phyloP scores from a whole-genome alignment of 2,113 vertebrate genomes.

The Euleptes europaea region DNA sequence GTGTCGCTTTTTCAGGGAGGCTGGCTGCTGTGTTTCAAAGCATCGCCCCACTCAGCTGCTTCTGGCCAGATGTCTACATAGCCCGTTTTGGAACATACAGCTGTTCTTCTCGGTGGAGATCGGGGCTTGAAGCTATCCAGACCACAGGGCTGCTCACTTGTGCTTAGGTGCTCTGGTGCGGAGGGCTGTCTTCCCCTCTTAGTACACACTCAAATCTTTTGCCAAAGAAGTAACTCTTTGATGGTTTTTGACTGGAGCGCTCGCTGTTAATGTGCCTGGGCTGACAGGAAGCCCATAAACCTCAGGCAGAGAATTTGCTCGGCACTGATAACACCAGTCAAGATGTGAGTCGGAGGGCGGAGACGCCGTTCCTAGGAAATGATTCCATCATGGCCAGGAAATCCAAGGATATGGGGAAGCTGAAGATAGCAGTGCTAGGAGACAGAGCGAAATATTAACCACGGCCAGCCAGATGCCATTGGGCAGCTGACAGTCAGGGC shows the following conservation, averaged over 20 bases:
- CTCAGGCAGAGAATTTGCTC: neutral
- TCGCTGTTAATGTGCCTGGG: too few species aligned
- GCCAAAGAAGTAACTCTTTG: neutral
- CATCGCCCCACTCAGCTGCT: accelerated
- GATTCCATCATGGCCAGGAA: neutral
- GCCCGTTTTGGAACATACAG: neutral
- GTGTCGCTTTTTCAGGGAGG: neutral
- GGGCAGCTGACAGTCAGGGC: neutral
- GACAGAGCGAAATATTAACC: neutral
- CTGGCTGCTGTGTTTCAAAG: accelerated
- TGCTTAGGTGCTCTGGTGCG: neutral
- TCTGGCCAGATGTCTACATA: accelerated
- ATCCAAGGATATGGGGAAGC: neutral
- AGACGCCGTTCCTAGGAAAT: neutral
- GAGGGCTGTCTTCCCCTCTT: accelerated
- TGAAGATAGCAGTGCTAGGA: neutral
- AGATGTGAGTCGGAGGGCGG: neutral
- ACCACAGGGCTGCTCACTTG: neutral
- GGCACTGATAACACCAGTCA: neutral
- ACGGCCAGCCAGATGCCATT: neutral
- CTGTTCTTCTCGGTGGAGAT: accelerated
- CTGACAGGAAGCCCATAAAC: neutral
- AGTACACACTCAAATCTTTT: neutral
- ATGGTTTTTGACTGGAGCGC: neutral
- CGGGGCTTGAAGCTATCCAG: neutral